A percentile compares a stretch with the other conserved stretches of the same genome.
phyloP scores from a whole-genome alignment of 2,888 invertebrate genomes.

The Pachydiplax longipennis region DNA sequence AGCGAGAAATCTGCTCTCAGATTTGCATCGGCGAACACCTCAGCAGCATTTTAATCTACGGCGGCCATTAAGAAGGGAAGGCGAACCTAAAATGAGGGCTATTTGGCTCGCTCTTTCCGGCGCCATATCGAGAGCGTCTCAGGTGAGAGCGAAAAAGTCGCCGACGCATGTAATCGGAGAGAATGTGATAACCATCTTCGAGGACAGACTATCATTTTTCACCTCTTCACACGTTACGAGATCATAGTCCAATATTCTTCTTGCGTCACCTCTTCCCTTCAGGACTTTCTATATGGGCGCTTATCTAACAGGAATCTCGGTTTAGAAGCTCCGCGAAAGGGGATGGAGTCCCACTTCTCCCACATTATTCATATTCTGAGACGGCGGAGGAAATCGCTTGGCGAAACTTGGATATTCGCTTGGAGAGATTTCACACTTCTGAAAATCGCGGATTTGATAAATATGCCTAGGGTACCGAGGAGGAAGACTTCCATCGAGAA shows the following conservation, averaged over 20 bases:
- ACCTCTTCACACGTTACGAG: constrained; percentile 2
- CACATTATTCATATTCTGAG: no score
- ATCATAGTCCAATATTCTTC: neutral
- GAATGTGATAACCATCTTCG: constrained; percentile 5
- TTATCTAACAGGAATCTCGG: constrained; percentile 8
- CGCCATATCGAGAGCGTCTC: neutral
- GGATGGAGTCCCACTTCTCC: neutral
- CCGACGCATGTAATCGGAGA: neutral
- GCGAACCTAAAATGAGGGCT: neutral
- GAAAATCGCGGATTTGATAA: no score
- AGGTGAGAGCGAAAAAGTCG: neutral
- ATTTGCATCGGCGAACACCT: no score
- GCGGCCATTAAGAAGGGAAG: neutral
- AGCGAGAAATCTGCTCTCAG: no score
- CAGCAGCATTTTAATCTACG: no score
- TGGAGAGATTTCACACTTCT: no score
- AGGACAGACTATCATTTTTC: constrained; percentile 12
- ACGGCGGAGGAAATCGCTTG: no score
- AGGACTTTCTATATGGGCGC: neutral
- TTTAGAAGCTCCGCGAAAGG: neutral
- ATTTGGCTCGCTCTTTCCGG: neutral
- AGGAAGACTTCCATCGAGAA: no score
- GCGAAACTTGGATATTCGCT: no score
- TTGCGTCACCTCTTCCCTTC: neutral
- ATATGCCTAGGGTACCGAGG: no score